Base-by-base conservation (phyloP, 2,888 invertebrate species). In the Petrophora chlorosata region DNA sequence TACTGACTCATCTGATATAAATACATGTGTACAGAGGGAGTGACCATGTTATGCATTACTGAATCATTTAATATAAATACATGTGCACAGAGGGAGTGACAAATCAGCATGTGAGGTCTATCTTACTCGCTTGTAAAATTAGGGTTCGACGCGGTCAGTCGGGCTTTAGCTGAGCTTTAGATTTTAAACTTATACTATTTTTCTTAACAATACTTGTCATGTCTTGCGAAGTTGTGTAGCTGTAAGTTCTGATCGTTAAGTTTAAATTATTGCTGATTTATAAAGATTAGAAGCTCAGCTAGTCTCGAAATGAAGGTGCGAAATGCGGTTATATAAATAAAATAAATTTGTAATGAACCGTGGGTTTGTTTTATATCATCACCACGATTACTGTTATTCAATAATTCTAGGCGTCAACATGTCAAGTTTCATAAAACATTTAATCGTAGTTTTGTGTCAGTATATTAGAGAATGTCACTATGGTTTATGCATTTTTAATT, bases 401-500 rank as follows among this genome's bases (percentile, higher is more conserved):
- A 62, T 65, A 61, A 58, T 63, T 56, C 61, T 61, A 66, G 69
- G 55, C 64, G 63, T 66, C 62, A 63, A 61, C 59, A 64, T 68
- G 63, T 72, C 70, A 72, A 71, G 59, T 70, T 73, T 68, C 67
- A 72, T 72, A 76, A 76, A 75, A 76, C 75, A 67, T 74, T 67
- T 70, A 70, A 67, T 68, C 56, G 75, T 80, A 81, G 79, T 70
- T 70, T 74, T 73, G 71, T 78, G 77, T 76, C 76, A 62, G 63
- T 79, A 73, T 71, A 63, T 73, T 76, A 76, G 75, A 71, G 59
- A 65, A 65, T 59, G 60, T 71, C 59, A 67, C 56, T 70, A 63
- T 70, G 68, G 61, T 73, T 71, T 65, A 61, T 69, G 68, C 73
- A 72, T 76, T 71, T 71, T 71, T 68, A 61, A 65, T 65, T 67